Evolutionary conservation across 2,888 invertebrate species (phyloP).

Genomic region (Monopis laevigella): DNA sequence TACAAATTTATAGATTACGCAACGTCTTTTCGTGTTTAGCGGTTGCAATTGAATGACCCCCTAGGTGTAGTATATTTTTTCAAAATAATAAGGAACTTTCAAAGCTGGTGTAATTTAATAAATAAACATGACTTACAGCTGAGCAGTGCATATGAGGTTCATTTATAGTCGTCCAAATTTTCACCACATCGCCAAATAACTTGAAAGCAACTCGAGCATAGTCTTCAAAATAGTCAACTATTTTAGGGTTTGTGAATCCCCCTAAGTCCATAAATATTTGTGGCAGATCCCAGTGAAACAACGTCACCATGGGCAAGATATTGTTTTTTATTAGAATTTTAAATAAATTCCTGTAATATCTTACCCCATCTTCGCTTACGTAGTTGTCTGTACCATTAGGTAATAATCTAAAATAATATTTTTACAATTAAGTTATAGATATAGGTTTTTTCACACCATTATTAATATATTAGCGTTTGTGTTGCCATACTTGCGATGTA

Average conservation of each 20-base stretch:
- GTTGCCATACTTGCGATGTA: no score
- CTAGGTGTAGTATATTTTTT: no score
- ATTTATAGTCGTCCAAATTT: constrained; percentile 80
- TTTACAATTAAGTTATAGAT: no score
- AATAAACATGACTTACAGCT: constrained; percentile 35
- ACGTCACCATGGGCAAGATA: constrained; percentile 74
- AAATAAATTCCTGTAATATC: constrained; percentile 79
- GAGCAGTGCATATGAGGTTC: constrained; percentile 71
- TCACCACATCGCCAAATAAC: constrained; percentile 71
- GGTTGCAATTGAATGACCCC: no score
- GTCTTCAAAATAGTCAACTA: constrained; percentile 62
- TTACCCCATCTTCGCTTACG: constrained; percentile 74
- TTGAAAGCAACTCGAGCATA: constrained; percentile 65
- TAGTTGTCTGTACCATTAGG: constrained; percentile 73
- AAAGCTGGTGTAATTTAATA: neutral
- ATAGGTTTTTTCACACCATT: no score
- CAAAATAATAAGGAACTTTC: no score
- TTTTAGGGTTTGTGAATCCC: constrained; percentile 59
- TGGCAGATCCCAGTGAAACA: constrained; percentile 72
- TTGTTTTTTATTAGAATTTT: constrained; percentile 71
- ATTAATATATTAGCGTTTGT: no score
- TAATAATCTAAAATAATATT: no score
- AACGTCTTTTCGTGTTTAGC: no score
- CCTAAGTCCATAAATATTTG: constrained; percentile 58
- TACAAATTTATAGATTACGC: no score